Evolutionary conservation across 1,140 invertebrate species (phyloP).

Genomic region (Lineus longissimus): DNA sequence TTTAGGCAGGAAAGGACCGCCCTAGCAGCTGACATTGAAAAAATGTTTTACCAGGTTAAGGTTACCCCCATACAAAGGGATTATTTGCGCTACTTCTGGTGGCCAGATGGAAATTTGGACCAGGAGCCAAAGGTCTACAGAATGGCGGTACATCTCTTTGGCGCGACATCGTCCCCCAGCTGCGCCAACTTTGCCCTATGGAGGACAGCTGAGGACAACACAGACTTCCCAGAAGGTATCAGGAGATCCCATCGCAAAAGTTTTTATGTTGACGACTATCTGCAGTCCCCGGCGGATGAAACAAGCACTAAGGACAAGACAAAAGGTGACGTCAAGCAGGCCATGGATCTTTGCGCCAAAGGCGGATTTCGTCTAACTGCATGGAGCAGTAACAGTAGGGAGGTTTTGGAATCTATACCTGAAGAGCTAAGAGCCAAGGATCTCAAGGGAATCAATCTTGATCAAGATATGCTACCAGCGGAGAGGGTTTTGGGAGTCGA

Average conservation of each 20-base stretch:
- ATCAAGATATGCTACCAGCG: background rate
- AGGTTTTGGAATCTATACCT: conserved; percentile 13
- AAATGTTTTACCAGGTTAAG: conserved; percentile 26
- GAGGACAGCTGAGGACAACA: conserved; percentile 15
- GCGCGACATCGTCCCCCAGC: conserved; percentile 22
- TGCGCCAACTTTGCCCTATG: conserved; percentile 19
- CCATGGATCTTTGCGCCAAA: background rate
- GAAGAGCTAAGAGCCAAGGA: conserved; percentile 4
- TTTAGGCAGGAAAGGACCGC: conserved; percentile 26
- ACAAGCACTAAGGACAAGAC: conserved; percentile 5
- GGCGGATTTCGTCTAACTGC: conserved; percentile 18
- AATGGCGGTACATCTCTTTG: conserved; percentile 26
- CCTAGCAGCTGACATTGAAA: conserved; percentile 19
- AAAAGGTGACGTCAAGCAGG: conserved; percentile 2
- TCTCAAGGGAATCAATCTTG: background rate
- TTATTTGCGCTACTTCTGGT: conserved; percentile 20
- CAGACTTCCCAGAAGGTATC: background rate
- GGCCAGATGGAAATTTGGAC: conserved; percentile 14
- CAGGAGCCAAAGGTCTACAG: conserved; percentile 13
- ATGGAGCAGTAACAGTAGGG: conserved; percentile 10
- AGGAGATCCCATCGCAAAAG: conserved; percentile 10
- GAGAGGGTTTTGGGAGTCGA: conserved; percentile 14
- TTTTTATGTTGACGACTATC: conserved; percentile 24
- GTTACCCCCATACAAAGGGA: conserved; percentile 16
- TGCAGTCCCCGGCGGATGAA: conserved; percentile 9